Percentiles rank a stretch among this genome's conserved stretches.
Conservation (phyloP, 2,888 invertebrate species). For the Amphiduros pacificus region DNA sequence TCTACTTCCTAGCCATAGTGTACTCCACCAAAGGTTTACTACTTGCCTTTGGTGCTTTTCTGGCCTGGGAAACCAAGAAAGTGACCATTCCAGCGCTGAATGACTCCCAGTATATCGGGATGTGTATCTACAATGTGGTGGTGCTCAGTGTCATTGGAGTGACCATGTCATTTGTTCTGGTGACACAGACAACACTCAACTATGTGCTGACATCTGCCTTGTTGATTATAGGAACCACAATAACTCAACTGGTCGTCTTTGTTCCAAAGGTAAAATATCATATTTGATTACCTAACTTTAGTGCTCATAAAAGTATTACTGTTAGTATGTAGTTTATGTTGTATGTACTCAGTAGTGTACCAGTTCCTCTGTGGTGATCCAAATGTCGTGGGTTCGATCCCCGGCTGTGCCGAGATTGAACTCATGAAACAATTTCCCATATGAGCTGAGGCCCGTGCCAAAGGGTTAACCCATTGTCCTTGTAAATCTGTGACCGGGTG, state of each 20-base stretch:
- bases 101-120: constrained; percentile 34
- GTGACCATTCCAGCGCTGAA: constrained; percentile 33
- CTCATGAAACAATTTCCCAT: too few relatives aligned
- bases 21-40: neutral
- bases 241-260: constrained; percentile 27
- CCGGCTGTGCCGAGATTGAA: too few relatives aligned
- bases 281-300: too few relatives aligned
- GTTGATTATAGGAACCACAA: constrained; percentile 23
- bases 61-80: neutral
- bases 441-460: too few relatives aligned
- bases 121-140: constrained; percentile 32
- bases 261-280: constrained; percentile 31
- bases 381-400: too few relatives aligned
- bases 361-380: too few relatives aligned
- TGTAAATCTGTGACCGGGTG: too few relatives aligned
- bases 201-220: constrained; percentile 18
- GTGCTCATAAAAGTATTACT: too few relatives aligned
- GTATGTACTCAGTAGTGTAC: too few relatives aligned
- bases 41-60: neutral
- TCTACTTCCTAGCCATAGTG: neutral
- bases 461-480: too few relatives aligned
- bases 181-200: constrained; percentile 10
- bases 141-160: constrained; percentile 25
- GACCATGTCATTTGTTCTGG: constrained; percentile 20
- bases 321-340: too few relatives aligned